Percentiles rank a stretch among this genome's conserved stretches.
phyloP scores from a whole-genome alignment of 2,113 vertebrate species.

The Irena cyanogastra region DNA sequence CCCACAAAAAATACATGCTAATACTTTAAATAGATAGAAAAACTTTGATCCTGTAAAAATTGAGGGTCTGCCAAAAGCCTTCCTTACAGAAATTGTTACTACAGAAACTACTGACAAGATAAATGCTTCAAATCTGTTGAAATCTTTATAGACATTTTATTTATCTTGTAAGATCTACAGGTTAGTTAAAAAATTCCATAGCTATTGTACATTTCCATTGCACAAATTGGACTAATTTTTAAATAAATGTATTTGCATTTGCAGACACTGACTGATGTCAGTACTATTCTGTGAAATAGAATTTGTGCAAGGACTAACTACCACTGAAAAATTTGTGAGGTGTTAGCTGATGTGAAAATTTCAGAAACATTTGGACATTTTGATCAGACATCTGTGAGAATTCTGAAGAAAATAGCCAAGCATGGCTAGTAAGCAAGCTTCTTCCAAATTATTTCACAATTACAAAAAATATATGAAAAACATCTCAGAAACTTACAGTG shows the following conservation, averaged over 20 bases:
- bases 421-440: background rate
- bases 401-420: background rate
- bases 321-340: background rate
- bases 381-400: background rate
- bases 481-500: background rate
- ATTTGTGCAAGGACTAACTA: background rate
- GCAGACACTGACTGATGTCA: background rate
- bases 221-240: background rate
- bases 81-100: background rate
- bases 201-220: background rate
- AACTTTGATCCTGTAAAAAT: background rate
- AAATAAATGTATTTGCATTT: background rate
- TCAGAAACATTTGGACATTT: background rate
- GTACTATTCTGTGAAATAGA: background rate
- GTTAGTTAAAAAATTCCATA: background rate
- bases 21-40: background rate
- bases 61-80: background rate
- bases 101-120: background rate
- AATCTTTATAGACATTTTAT: background rate
- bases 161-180: background rate
- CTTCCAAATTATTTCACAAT: background rate
- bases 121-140: background rate
- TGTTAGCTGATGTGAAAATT: background rate
- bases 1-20: rapidly evolving
- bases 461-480: background rate